Conservation (phyloP, 2,113 vertebrate genomes). For the Protobothrops flavoviridis region DNA sequence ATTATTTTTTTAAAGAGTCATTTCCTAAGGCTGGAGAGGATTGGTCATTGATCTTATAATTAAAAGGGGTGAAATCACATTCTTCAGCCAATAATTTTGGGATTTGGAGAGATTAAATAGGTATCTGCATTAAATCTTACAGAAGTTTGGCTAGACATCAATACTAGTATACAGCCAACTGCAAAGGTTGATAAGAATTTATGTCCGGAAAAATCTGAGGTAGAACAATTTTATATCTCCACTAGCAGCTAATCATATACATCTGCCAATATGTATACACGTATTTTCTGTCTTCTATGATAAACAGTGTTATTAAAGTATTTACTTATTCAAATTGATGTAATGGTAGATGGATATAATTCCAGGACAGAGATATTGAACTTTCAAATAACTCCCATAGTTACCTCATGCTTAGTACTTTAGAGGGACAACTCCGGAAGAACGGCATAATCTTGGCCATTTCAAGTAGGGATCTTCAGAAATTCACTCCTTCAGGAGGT, state of each 20-base stretch:
- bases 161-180: neutral
- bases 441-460: neutral
- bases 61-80: neutral
- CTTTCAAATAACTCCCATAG: neutral
- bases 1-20: neutral
- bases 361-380: neutral
- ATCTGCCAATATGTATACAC: neutral
- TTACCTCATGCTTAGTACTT: neutral
- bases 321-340: neutral
- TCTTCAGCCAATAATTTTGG: neutral
- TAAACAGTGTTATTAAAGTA: neutral
- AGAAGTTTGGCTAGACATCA: neutral
- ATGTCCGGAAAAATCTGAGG: neutral
- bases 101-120: neutral
- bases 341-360: too few species aligned
- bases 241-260: neutral
- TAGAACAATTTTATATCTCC: neutral
- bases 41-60: neutral
- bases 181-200: neutral
- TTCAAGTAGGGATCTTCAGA: neutral
- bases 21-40: neutral
- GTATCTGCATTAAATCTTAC: neutral
- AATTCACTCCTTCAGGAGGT: neutral
- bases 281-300: neutral
- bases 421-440: neutral